phyloP scores from a whole-genome alignment of 2,797 vertebrate genomes.

The Gorsachius magnificus region DNA sequence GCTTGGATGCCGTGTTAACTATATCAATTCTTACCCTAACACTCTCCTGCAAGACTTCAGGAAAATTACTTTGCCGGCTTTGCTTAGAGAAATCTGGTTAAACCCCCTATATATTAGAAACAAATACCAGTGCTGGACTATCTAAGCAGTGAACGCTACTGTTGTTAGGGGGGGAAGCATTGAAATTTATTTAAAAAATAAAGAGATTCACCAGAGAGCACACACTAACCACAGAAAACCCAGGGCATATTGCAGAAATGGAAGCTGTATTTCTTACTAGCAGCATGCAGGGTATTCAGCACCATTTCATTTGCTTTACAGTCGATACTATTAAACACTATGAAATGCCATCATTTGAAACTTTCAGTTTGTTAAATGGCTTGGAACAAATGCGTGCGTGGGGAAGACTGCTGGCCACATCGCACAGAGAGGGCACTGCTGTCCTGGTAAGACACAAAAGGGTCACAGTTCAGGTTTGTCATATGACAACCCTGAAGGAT shows the following conservation, averaged over 20 bases:
- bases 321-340: constrained; percentile 54
- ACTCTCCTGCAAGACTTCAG: constrained; percentile 37
- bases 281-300: constrained; percentile 27
- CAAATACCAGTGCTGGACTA: constrained; percentile 8
- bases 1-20: constrained; percentile 41
- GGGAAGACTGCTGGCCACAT: constrained; percentile 65
- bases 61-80: constrained; percentile 35
- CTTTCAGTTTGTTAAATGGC: constrained; percentile 60
- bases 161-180: not conserved
- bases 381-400: constrained; percentile 11
- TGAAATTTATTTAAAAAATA: constrained; percentile 19
- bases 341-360: constrained; percentile 56
- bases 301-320: constrained; percentile 59
- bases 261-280: constrained; percentile 46
- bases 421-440: constrained; percentile 62
- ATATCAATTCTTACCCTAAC: constrained; percentile 27
- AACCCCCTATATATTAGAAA: constrained; percentile 4
- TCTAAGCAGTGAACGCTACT: not conserved
- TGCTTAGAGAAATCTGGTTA: constrained; percentile 56
- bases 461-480: constrained; percentile 86
- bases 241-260: constrained; percentile 14
- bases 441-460: constrained; percentile 77
- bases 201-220: constrained; percentile 14
- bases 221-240: not conserved
- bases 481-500: constrained; percentile 79